Evolutionary conservation across 2,113 vertebrate genomes (phyloP).

Genomic region (Psammodynastes pulverulentus): DNA sequence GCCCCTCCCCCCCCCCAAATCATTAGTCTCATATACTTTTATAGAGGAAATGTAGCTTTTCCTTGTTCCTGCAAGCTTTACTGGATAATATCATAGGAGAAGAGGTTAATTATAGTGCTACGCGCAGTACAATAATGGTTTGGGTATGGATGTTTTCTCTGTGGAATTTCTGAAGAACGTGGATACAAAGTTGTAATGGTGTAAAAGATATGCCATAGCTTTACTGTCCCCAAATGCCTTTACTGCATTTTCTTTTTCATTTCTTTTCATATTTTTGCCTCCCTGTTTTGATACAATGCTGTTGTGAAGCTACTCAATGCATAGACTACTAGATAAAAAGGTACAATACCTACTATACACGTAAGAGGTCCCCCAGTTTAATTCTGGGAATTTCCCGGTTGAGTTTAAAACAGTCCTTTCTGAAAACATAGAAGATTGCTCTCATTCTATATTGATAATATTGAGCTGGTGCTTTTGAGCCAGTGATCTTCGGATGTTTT

Average conservation of each 20-base stretch:
- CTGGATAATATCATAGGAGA: neutral
- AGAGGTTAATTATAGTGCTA: neutral
- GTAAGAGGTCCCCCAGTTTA: neutral
- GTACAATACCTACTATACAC: neutral
- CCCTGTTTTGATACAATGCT: neutral
- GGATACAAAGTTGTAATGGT: neutral
- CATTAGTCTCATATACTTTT: neutral
- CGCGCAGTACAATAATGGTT: neutral
- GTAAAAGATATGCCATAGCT: neutral
- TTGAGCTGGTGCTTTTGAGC: neutral
- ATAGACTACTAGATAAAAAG: neutral
- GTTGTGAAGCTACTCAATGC: neutral
- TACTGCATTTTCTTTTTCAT: neutral
- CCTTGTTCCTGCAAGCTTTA: neutral
- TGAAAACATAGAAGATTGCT: neutral
- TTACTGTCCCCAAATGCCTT: neutral
- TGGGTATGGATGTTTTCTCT: neutral
- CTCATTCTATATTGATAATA: neutral
- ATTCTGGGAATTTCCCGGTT: neutral
- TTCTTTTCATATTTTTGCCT: neutral
- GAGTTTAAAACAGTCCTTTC: neutral
- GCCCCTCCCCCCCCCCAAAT: too few species aligned
- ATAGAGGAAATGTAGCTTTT: neutral
- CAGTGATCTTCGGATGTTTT: neutral
- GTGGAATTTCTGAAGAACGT: neutral